Evolutionary conservation across 2,797 vertebrate genomes (phyloP), one percentile per base, ranked within the genome.

Genomic region (Chaenodraco wilsoni): DNA sequence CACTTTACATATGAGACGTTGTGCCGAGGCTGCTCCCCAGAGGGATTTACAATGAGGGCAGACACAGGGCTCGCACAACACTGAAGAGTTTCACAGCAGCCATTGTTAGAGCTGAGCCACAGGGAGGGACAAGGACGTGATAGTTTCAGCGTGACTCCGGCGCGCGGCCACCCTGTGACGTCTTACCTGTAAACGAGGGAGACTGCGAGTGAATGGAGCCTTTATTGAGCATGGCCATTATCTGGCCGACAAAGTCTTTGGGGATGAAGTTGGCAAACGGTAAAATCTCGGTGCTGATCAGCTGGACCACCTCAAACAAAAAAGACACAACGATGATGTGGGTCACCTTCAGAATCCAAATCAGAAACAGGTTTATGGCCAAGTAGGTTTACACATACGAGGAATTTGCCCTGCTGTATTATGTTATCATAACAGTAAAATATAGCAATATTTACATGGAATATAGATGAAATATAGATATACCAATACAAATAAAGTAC

Each of bases 151-250:
- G 40, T 19, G 27, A 65, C 50, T 72, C 19, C 41, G 56, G 27
- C 21, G 69, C 17, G 62, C 46, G 50, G 23, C 19, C 16, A 23
- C 27, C 9, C n/a, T 51, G 27, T 43, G 31, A 4, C 5, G 37
- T 37, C 48, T 77, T 94, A 99, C 98, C 98, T 95, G 97, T 99
- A 90, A 99, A 99, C 0, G 98, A 99, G 46, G 98, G 96, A 1
- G 98, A 96, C 89, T 99, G 98, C 9, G 98, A 99, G 91, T 99
- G 98, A 91, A 99, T 99, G 51, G 98, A 99, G 31, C 98, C 98
- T 93, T 96, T 97, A 88, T 99, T 99, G 66, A 99, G 96, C 98
- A 99, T 99, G n/a, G 96, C 93, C 98, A 99, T 99, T 87, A 99
- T 98, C 78, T 98, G 97, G 67, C 96, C 96, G 67, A 99, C 98